These are phyloP conservation scores for Blastomussa wellsi DNA, from an alignment of 92 coral and sea anemone species.

Conservation along the genomic window DNA sequence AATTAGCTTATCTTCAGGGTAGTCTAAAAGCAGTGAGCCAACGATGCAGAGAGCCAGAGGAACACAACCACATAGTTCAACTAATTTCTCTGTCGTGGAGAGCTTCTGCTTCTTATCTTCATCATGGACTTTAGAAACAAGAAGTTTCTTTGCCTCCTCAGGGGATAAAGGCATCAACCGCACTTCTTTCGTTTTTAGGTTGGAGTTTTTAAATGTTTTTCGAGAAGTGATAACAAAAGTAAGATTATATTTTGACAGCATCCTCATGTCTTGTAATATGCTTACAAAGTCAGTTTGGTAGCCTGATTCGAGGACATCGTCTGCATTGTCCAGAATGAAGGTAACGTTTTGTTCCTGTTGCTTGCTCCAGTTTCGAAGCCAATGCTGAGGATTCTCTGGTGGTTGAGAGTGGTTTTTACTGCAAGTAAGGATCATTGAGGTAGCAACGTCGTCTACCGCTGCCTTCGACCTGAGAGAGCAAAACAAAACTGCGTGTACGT, in stretches of 20 bases:
- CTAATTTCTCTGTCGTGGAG: conserved; percentile 2
- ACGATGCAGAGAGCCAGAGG: conserved; percentile 48
- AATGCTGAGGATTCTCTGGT: conserved; percentile 12
- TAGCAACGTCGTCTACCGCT: conserved; percentile 1
- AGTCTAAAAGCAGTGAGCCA: conserved; percentile 29
- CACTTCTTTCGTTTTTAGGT: background rate
- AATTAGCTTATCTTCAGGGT: conserved; percentile 9
- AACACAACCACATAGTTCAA: conserved; percentile 39
- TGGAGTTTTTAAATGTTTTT: background rate
- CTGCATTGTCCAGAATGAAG: conserved; percentile 30
- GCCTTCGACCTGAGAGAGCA: background rate
- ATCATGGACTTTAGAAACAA: background rate
- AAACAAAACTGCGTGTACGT: background rate
- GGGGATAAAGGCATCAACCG: background rate
- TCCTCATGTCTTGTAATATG: conserved; percentile 3
- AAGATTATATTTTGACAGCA: background rate
- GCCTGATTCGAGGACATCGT: conserved; percentile 16
- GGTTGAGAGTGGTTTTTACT: background rate
- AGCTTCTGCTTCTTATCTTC: background rate
- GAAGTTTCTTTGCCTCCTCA: background rate
- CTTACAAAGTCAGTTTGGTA: conserved; percentile 2
- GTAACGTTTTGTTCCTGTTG: conserved; percentile 6
- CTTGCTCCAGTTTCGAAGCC: conserved; percentile 30
- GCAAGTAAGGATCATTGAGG: conserved; percentile 8
- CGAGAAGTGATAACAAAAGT: conserved; percentile 1